A percentile compares a stretch with the other conserved stretches of the same genome.
These are phyloP conservation scores for Empis livida DNA, from an alignment of 2,888 invertebrate genomes.

Conservation along the genomic window DNA sequence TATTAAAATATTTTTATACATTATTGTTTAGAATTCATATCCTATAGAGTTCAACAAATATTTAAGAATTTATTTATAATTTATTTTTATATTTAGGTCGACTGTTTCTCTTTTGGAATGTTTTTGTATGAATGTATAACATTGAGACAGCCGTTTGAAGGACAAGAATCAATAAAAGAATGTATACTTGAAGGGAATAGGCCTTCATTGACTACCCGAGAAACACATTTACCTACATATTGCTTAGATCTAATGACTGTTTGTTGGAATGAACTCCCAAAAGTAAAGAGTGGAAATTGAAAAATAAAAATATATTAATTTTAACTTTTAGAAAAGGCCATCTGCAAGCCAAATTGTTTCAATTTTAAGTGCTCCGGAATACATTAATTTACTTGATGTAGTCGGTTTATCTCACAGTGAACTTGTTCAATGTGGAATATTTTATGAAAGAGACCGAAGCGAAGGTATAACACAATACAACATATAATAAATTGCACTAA, in stretches of 20 bases:
- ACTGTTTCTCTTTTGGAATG: conserved; percentile 99
- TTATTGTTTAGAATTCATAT: too few species aligned
- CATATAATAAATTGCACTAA: too few species aligned
- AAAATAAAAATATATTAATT: not conserved
- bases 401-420: conserved; percentile 57
- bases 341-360: conserved; percentile 92
- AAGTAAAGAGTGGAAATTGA: conserved; percentile 19
- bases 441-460: conserved; percentile 13
- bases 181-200: conserved; percentile 90
- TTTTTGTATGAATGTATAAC: conserved; percentile 91
- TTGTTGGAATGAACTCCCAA: conserved; percentile 85
- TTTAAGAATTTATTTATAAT: conserved; percentile 4
- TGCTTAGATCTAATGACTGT: conserved; percentile 89
- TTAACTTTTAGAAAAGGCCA: conserved; percentile 51
- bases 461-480: too few species aligned
- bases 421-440: conserved; percentile 48
- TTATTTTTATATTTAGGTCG: conserved; percentile 49
- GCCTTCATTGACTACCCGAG: conserved; percentile 73
- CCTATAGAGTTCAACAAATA: not conserved
- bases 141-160: conserved; percentile 87
- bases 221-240: conserved; percentile 72
- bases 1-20: too few species aligned
- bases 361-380: conserved; percentile 84
- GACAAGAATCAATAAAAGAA: conserved; percentile 93
- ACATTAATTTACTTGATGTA: conserved; percentile 73